These are phyloP conservation scores for Halichoerus grypus DNA, from an alignment of 2,113 vertebrate genomes.

Conservation along the genomic window DNA sequence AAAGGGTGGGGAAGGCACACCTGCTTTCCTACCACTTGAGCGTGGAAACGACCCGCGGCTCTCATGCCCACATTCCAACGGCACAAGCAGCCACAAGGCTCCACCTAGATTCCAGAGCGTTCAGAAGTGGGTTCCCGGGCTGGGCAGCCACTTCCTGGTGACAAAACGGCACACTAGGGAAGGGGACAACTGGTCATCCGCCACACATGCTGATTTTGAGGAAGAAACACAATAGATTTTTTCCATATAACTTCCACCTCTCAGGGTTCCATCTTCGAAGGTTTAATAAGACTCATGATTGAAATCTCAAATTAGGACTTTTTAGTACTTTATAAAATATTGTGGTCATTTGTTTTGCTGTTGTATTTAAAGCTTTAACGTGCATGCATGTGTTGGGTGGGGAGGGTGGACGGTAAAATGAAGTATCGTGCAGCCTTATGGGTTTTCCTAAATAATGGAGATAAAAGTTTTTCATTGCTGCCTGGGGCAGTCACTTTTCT, in stretches of 20 bases:
- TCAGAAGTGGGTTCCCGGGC: not conserved
- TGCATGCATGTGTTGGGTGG: not conserved
- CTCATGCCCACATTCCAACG: not conserved
- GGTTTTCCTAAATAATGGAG: constrained; percentile 31
- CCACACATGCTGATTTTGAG: not conserved
- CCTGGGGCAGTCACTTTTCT: not conserved
- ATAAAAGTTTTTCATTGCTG: not conserved
- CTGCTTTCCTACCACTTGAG: not conserved
- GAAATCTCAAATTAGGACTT: not conserved
- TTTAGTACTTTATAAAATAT: not conserved
- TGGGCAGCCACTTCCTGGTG: not conserved
- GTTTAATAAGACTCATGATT: constrained; percentile 1
- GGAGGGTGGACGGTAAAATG: too few species aligned
- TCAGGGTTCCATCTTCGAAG: not conserved
- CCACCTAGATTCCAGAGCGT: not conserved
- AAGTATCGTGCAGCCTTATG: not conserved
- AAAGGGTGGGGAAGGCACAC: not conserved
- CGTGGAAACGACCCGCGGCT: not conserved
- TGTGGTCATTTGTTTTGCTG: not conserved
- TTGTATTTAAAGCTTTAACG: not conserved
- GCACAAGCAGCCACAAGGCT: not conserved
- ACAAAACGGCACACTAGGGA: not conserved
- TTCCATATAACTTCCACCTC: not conserved
- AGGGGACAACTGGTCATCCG: not conserved
- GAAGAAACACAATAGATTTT: not conserved